phyloP scores from a whole-genome alignment of 2,797 vertebrate species.

The Acipenser oxyrinchus region DNA sequence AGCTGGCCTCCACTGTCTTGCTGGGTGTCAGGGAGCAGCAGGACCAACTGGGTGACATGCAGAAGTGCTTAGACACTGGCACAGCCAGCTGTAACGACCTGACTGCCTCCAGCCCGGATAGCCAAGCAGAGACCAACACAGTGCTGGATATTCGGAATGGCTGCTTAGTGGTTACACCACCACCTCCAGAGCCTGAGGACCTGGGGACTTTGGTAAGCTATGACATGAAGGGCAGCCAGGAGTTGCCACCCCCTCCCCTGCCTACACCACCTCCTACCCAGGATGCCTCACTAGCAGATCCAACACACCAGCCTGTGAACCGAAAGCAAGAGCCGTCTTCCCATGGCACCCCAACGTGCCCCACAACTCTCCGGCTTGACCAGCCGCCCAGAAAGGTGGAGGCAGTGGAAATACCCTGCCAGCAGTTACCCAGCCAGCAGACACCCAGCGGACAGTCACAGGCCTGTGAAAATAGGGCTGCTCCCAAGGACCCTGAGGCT shows the following conservation, averaged over 20 bases:
- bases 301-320: constrained; percentile 11
- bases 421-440: constrained; percentile 45
- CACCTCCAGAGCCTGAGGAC: not conserved
- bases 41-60: too few relatives aligned
- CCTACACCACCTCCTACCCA: constrained; percentile 27
- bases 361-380: constrained; percentile 4
- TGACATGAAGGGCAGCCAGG: constrained; percentile 17
- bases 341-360: constrained; percentile 7
- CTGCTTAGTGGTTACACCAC: not conserved
- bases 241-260: constrained; percentile 31
- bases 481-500: constrained; percentile 38
- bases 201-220: not conserved
- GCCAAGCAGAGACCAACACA: constrained; percentile 32
- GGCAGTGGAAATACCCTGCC: constrained; percentile 34
- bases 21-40: too few relatives aligned
- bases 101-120: constrained; percentile 25
- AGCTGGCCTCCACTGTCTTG: too few relatives aligned
- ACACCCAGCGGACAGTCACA: constrained; percentile 24
- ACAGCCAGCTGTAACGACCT: not conserved
- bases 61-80: not conserved
- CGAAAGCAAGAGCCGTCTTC: constrained; percentile 8
- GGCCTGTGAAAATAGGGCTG: constrained; percentile 53
- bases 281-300: constrained; percentile 27
- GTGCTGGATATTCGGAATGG: constrained; percentile 13
- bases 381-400: constrained; percentile 21